A percentile compares a stretch with the other conserved stretches of the same genome.
Evolutionary conservation across 2,888 invertebrate species (phyloP).

Genomic region (Drosophila setosimentum): DNA sequence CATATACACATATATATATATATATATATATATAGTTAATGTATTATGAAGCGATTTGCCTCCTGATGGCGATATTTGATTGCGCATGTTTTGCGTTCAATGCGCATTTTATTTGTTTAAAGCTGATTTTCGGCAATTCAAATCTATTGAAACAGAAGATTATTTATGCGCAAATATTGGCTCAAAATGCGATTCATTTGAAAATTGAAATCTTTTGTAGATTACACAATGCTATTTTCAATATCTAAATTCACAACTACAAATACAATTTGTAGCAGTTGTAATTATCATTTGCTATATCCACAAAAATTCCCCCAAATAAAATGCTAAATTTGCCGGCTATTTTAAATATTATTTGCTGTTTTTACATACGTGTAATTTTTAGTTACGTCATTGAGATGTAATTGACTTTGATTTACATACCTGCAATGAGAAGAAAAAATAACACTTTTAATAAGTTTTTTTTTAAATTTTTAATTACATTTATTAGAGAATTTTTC

Average conservation of each 20-base stretch:
- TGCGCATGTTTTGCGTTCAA: neutral
- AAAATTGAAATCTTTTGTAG: conserved; percentile 4
- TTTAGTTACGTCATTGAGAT: neutral
- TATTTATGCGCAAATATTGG: conserved; percentile 10
- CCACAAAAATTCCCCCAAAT: neutral
- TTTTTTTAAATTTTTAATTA: neutral
- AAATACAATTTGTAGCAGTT: neutral
- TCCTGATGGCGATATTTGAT: conserved; percentile 13
- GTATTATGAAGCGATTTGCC: conserved; percentile 26
- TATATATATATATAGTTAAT: neutral
- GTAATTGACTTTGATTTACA: conserved; percentile 15
- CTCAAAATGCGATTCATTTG: neutral
- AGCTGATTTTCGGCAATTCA: conserved; percentile 2
- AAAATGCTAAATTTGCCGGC: neutral
- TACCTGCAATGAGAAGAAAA: conserved; percentile 48
- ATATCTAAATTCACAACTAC: neutral
- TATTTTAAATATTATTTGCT: neutral
- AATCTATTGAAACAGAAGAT: conserved; percentile 16
- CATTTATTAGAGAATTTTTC: no score
- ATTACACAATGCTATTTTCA: neutral
- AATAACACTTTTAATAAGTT: neutral
- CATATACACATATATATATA: neutral
- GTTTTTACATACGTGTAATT: conserved; percentile 2
- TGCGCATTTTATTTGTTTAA: conserved; percentile 19
- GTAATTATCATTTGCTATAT: neutral